Evolutionary conservation across 2,888 invertebrate genomes (phyloP), one percentile per base, ranked within the genome.

Genomic region (Xylota sylvarum): DNA sequence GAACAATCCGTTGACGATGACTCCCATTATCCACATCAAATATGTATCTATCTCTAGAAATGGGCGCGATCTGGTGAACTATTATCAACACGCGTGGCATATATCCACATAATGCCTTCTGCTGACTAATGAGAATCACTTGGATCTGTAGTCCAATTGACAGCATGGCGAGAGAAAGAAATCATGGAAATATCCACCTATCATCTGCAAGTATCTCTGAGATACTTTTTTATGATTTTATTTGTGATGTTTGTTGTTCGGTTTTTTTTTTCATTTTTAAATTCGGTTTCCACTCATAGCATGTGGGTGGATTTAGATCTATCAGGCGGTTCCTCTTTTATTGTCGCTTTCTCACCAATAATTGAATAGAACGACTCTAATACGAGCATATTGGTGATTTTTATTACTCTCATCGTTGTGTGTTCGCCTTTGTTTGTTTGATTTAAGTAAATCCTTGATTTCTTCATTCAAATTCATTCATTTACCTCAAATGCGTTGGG

Each of bases 271-370:
- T 77, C 60, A 56, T 64, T 55, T 78, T 72, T 67, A 52, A 72
- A 78, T 70, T 65, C 48, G 50, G 40, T 58, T 17, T 10, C n/a
- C 30, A 40, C 46, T 67, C 43, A 7, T 9, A 10, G 48, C 27
- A 60, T 79, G 83, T 83, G 83, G 83, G 83, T 83, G 83, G 67
- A 65, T 35, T 65, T 48, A 37, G 72, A 70, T 65, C 65, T 72
- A 77, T 58, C 82, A 65, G 72, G 77, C 82, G 77, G 76, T 60
- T 46, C 65, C 55, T 48, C 60, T 73, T 74, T 77, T 56, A 64
- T 79, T 64, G 78, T 60, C 73, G 67, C 73, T 67, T 79, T 84
- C 84, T 73, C 84, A 77, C 82, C 70, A 79, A 69, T 60, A 67
- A 79, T 69, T 79, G 79, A 62, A 60, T 55, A 32, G 73, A 80